Base-by-base conservation (phyloP, 2,797 vertebrate species). In the Leuciscus waleckii region DNA sequence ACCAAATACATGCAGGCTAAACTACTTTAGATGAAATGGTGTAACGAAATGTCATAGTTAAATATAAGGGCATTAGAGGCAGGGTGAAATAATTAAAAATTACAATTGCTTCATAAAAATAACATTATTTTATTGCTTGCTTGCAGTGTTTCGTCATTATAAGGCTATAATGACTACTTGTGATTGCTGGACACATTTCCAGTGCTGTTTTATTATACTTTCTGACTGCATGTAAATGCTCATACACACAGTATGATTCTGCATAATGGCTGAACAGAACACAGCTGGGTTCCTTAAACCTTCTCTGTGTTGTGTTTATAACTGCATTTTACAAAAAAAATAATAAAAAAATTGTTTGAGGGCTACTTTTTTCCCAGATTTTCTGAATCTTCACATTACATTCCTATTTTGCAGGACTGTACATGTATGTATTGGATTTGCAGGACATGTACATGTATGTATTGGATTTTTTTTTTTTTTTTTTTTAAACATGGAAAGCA, bases 231-330 rank as follows among this genome's bases (percentile, higher is more conserved):
- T 78, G 14, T 19, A 61, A 78, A 61, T 61, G 54, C 56, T 19
- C 75, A 61, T 19, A 78, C 75, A 76, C 49, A 11, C 75, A 61
- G 75, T n/a, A 23, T 26, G 37, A 41, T 78, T 39, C 37, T 78
- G 54, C 56, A 77, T 78, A 78, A 78, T 58, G 75, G 37, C 54
- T 26, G 75, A 61, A 61, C 75, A 26, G 35, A 78, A 29, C 54
- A 41, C 54, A 61, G 54, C 54, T 61, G 54, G 54, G 35, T 61
- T 26, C 23, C 37, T 41, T 26, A 61, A 61, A 61, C 23, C 16
- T 41, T 23, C 54, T 41, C 1, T 26, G 21, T 58, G 10, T 54
- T 75, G 49, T 56, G 14, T 61, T 41, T 41, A 41, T n/a, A 26
- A 39, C 23, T 61, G 75, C 23, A 41, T 41, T 26, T 11, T 5